A percentile compares a stretch with the other conserved stretches of the same genome.
Evolutionary conservation across 2,888 invertebrate species (phyloP).

Genomic region (Rhopalosiphum nymphaeae): DNA sequence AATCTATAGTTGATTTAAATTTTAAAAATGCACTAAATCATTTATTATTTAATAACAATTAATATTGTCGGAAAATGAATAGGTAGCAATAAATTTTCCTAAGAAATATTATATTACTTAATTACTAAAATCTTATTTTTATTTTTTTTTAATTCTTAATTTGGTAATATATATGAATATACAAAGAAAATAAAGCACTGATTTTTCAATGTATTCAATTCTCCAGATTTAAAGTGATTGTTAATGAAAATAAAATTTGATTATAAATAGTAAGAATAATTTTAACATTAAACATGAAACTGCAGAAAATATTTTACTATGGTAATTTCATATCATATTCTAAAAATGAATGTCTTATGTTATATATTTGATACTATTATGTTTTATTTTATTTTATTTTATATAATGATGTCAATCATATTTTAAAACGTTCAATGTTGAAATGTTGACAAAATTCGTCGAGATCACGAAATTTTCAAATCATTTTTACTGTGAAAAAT

Average conservation of each 20-base stretch:
- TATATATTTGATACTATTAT: background rate
- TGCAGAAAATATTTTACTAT: background rate
- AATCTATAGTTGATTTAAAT: background rate
- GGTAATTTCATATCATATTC: background rate
- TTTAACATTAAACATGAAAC: background rate
- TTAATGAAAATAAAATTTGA: background rate
- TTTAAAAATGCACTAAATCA: background rate
- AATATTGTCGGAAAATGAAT: background rate
- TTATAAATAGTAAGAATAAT: background rate
- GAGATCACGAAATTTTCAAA: too few relatives aligned
- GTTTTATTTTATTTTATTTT: too few relatives aligned
- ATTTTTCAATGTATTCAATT: background rate
- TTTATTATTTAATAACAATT: background rate
- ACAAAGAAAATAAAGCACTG: background rate
- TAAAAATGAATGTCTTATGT: background rate
- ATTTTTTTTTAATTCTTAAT: too few relatives aligned
- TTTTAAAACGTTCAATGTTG: too few relatives aligned
- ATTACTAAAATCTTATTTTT: background rate
- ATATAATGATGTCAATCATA: too few relatives aligned
- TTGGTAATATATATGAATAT: background rate
- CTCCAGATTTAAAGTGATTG: background rate
- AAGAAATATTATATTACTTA: background rate
- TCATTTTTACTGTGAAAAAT: too few relatives aligned
- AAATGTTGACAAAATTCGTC: too few relatives aligned
- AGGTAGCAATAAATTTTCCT: background rate